phyloP scores from a whole-genome alignment of 92 coral and sea anemone genomes.

The Isaurus tuberculatus region DNA sequence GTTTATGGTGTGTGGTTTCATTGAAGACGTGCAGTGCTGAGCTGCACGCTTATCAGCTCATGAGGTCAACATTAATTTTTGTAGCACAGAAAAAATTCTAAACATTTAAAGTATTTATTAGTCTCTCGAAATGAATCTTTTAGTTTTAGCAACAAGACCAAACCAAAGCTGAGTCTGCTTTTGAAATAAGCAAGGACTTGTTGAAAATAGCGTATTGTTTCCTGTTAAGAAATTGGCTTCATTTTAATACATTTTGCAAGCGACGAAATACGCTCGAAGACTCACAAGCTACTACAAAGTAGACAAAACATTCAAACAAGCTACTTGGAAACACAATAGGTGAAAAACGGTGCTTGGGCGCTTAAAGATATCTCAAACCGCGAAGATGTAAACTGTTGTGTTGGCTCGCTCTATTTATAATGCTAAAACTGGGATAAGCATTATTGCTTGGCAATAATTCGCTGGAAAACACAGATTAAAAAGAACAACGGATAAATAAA shows the following conservation, averaged over 20 bases:
- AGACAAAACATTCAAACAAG: neutral
- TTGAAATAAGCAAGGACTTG: neutral
- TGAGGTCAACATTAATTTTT: neutral
- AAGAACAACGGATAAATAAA: neutral
- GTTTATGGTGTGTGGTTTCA: neutral
- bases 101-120: slow-evolving; percentile 5
- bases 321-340: neutral
- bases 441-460: neutral
- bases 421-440: neutral
- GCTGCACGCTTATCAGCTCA: neutral
- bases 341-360: neutral
- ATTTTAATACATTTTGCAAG: slow-evolving; percentile 6
- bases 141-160: neutral
- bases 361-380: neutral
- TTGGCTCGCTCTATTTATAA: neutral
- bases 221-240: neutral
- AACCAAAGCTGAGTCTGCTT: too few species aligned
- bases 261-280: neutral
- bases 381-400: neutral
- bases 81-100: slow-evolving; percentile 18
- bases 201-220: neutral
- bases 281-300: neutral
- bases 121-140: neutral
- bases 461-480: neutral
- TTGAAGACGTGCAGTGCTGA: neutral